Evolutionary conservation across 2,797 vertebrate species (phyloP).

Genomic region (Rousettus madagascariensis): DNA sequence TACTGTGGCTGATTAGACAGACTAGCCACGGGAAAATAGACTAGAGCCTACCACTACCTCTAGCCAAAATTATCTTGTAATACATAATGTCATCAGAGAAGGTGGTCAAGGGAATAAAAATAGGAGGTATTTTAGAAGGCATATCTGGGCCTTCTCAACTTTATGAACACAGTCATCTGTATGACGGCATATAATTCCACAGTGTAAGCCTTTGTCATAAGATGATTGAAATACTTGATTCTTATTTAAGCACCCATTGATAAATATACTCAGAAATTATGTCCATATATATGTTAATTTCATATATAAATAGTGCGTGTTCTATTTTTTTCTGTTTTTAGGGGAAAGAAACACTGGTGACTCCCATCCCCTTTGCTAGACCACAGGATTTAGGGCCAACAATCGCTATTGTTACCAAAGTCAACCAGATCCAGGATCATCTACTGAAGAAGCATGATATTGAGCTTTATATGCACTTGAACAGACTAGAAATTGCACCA

Average conservation of each 20-base stretch:
- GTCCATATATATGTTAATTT: background rate
- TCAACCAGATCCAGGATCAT: constrained; percentile 98
- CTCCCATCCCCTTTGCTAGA: constrained; percentile 96
- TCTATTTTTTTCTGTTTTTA: constrained; percentile 74
- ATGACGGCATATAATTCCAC: background rate
- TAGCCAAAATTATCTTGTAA: background rate
- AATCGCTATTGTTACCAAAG: constrained; percentile 98
- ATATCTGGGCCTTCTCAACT: background rate
- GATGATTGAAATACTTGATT: background rate
- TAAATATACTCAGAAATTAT: background rate
- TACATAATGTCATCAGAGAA: background rate
- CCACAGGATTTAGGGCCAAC: constrained; percentile 97
- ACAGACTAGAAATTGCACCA: constrained; percentile 97
- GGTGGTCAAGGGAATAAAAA: background rate
- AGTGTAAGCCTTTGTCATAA: background rate
- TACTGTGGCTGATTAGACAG: background rate
- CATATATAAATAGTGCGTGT: constrained; percentile 46
- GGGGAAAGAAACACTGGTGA: constrained; percentile 96
- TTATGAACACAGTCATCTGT: background rate
- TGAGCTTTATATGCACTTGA: constrained; percentile 98
- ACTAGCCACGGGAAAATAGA: background rate
- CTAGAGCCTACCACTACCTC: background rate
- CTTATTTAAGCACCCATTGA: background rate
- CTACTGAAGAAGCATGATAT: constrained; percentile 98
- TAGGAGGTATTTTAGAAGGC: background rate